These are phyloP conservation scores for Phenganax subtilis DNA, from an alignment of 92 coral and sea anemone genomes.

Conservation along the genomic window DNA sequence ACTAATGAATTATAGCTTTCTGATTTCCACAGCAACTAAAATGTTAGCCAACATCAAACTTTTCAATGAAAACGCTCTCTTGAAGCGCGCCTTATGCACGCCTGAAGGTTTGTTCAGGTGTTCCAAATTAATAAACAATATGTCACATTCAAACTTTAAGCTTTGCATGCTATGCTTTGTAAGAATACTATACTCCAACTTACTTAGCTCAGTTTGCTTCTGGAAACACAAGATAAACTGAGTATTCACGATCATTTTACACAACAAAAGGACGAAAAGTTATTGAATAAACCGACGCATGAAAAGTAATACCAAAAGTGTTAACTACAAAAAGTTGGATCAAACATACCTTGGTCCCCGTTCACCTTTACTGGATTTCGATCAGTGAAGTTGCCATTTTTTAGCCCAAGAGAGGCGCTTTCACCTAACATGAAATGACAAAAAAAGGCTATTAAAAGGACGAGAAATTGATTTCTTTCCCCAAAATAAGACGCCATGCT, in stretches of 20 bases:
- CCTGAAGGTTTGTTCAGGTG: neutral
- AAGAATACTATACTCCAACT: too few relatives aligned
- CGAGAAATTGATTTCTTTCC: neutral
- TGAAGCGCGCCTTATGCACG: neutral
- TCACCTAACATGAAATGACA: neutral
- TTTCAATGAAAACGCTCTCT: neutral
- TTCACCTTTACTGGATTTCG: neutral
- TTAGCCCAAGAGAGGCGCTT: neutral
- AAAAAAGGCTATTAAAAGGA: neutral
- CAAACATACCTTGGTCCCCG: neutral
- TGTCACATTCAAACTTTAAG: too few relatives aligned
- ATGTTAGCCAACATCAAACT: neutral
- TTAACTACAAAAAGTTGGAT: too few relatives aligned
- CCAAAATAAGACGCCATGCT: constrained; percentile 6
- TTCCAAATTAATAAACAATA: neutral
- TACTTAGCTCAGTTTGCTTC: too few relatives aligned
- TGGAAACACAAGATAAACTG: too few relatives aligned
- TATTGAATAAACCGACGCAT: too few relatives aligned
- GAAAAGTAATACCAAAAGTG: too few relatives aligned
- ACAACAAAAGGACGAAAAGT: too few relatives aligned
- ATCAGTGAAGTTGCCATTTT: neutral
- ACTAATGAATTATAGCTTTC: too few relatives aligned
- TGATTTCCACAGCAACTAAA: neutral
- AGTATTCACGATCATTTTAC: too few relatives aligned
- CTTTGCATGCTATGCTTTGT: too few relatives aligned